Percentiles rank a stretch among this genome's conserved stretches.
These are phyloP conservation scores for Aspidapion aeneum DNA, from an alignment of 2,888 invertebrate species.

Conservation along the genomic window DNA sequence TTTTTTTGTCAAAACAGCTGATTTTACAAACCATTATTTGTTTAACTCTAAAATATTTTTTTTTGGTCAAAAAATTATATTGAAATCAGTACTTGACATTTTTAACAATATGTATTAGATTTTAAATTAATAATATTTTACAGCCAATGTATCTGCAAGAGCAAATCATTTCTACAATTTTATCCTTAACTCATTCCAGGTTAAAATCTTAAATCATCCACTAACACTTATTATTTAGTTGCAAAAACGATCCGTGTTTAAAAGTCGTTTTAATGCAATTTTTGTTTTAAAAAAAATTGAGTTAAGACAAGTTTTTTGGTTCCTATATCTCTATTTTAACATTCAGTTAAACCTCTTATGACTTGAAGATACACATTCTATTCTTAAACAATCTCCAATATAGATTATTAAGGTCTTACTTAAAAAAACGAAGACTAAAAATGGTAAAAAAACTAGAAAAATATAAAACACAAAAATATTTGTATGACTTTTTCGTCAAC, in stretches of 20 bases:
- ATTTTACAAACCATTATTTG: too few relatives aligned
- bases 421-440: conserved; percentile 2
- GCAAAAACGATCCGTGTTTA: conserved; percentile 29
- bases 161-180: conserved; percentile 38
- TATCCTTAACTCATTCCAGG: conserved; percentile 31
- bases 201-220: conserved; percentile 46
- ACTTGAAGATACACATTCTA: conserved; percentile 29
- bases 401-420: conserved; percentile 7
- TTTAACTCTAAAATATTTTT: too few relatives aligned
- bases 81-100: too few relatives aligned
- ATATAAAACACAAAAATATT: conserved; percentile 9
- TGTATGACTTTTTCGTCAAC: conserved; percentile 8
- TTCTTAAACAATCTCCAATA: conserved; percentile 39
- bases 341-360: conserved; percentile 34
- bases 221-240: conserved; percentile 44
- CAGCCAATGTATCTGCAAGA: conserved; percentile 30
- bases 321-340: conserved; percentile 40
- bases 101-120: background rate
- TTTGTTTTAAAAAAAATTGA: background rate
- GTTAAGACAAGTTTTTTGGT: background rate
- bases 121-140: conserved; percentile 4
- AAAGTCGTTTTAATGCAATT: background rate
- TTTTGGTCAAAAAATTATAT: too few relatives aligned
- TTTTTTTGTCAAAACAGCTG: background rate
- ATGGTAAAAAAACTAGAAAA: conserved; percentile 13